These are phyloP conservation scores for Actenoides lindsayi DNA, from an alignment of 2,113 vertebrate genomes.

Conservation along the genomic window DNA sequence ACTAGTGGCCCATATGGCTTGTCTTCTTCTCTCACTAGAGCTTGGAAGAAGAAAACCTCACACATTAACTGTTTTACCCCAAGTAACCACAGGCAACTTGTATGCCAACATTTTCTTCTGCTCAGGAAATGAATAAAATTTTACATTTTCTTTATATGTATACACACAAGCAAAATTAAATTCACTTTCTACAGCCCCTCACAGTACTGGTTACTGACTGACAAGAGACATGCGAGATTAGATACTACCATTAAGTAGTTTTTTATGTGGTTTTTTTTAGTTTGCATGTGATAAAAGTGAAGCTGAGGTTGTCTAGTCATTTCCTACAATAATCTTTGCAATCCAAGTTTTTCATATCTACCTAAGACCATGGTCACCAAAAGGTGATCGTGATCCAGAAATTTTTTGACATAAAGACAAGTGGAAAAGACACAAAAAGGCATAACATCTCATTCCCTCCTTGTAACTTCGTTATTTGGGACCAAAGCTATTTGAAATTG, in stretches of 20 bases:
- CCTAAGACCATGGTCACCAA: background rate
- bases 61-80: slow-evolving; percentile 34
- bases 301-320: background rate
- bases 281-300: background rate
- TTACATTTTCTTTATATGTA: background rate
- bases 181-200: slow-evolving; percentile 57
- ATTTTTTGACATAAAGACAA: background rate
- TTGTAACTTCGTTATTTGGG: background rate
- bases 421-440: background rate
- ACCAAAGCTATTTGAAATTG: background rate
- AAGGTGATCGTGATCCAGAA: background rate
- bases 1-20: slow-evolving; percentile 69
- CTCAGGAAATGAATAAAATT: background rate
- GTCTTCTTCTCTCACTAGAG: slow-evolving; percentile 58
- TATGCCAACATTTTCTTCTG: slow-evolving; percentile 4
- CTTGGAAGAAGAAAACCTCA: slow-evolving; percentile 43
- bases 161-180: slow-evolving; percentile 21
- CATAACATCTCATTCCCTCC: background rate
- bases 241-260: background rate
- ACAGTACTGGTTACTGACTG: slow-evolving; percentile 16
- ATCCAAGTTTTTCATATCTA: background rate
- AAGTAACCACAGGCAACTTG: background rate
- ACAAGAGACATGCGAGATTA: slow-evolving; percentile 38
- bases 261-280: too few species aligned
- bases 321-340: background rate